Evolutionary conservation across 2,113 vertebrate species (phyloP), one percentile per base, ranked within the genome.

Genomic region (Triplophysa tibetana): DNA sequence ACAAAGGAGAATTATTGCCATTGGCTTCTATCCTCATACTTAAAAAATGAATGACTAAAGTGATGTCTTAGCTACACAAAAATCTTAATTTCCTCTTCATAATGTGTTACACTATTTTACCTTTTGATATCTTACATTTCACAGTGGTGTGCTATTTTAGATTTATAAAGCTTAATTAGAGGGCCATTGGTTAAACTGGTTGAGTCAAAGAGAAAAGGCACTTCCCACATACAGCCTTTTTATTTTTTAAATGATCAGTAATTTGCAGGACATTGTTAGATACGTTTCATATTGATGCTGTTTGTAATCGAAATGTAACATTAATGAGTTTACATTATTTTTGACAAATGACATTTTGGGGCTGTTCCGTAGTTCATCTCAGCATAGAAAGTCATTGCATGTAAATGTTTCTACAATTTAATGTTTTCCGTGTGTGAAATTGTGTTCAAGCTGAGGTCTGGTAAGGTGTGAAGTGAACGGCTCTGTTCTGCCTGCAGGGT

Each of bases 401-500:
- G 16, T 6, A 52, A 52, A 52, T 16, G 4, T 52, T 52, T 17
- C 50, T 52, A 16, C 50, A 52, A 17, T 52, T 52, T 13, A 50
- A 11, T 2, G 14, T 12, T 11, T 52, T 5, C 50, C 48, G 14
- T 52, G 50, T 52, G 13, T 52, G 16, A 17, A 52, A 52, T 16
- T n/a, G 41, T 62, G 24, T 64, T n/a, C 41, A 19, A 38, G 74
- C 62, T 24, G 62, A 38, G 23, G 62, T 26, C 10, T 5, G 11
- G 17, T 48, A 64, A 77, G 33, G 8, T 61, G 38, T 8, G 50
- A 4, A 70, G 68, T 26, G n/a, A 64, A 58, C 16, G 43, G 50
- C 19, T 74, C 62, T 73, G 52, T 91, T 91, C 87, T 58, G n/a
- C 63, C 90, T 81, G 8, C 88, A 95, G 94, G 92, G 87, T 0